These are phyloP conservation scores for Tinea pellionella DNA, from an alignment of 2,888 invertebrate species.

Conservation along the genomic window DNA sequence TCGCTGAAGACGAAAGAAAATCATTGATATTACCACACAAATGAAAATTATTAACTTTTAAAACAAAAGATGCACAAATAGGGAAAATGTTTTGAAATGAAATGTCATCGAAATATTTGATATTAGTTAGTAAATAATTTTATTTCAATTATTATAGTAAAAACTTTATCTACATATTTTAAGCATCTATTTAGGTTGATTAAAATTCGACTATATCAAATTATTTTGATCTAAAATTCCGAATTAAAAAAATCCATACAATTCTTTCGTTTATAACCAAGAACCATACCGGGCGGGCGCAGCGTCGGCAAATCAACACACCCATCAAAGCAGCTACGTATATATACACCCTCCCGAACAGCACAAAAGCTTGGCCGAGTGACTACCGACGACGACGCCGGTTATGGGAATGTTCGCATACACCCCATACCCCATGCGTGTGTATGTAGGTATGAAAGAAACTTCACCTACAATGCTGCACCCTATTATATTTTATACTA, in stretches of 20 bases:
- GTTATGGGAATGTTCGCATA: neutral
- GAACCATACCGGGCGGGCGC: conserved; percentile 33
- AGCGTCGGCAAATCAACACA: conserved; percentile 65
- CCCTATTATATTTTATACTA: neutral
- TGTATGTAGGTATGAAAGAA: neutral
- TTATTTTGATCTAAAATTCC: too few species aligned
- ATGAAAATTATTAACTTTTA: neutral
- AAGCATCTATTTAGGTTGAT: too few species aligned
- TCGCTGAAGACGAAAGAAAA: conserved; percentile 33
- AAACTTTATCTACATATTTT: too few species aligned
- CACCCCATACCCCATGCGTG: neutral
- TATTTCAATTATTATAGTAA: too few species aligned
- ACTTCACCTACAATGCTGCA: neutral
- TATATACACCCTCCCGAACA: conserved; percentile 23
- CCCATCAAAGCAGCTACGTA: conserved; percentile 36
- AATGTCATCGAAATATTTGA: too few species aligned
- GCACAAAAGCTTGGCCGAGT: conserved; percentile 44
- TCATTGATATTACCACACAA: conserved; percentile 16
- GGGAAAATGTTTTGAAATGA: too few species aligned
- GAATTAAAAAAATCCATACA: conserved; percentile 18
- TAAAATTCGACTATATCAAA: too few species aligned
- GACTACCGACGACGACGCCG: conserved; percentile 41
- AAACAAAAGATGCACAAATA: too few species aligned
- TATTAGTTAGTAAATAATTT: too few species aligned
- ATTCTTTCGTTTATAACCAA: conserved; percentile 28